Evolutionary conservation across 2,797 vertebrate genomes (phyloP), one percentile per base, ranked within the genome.

Genomic region (Amblyraja radiata): DNA sequence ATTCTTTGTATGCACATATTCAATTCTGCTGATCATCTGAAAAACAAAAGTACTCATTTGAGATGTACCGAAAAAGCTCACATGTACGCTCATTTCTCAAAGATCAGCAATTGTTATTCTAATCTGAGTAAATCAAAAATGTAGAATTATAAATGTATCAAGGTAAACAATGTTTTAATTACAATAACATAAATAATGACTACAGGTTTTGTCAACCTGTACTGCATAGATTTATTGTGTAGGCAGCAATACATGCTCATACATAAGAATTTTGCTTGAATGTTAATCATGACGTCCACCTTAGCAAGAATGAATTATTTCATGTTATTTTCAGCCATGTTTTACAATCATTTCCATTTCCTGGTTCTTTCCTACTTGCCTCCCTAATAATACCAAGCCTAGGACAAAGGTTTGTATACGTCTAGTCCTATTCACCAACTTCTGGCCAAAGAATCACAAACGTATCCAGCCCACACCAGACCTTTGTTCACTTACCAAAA

Each of bases 11-110:
- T 99, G 99, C 96, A 99, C 99, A 97, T 99, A 99, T 95, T 99
- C 99, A 96, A 99, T 99, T 98, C 99, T 99, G 98, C 99, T 99
- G 97, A 99, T 99, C 99, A 99, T 99, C 99, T 99, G 96, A 93
- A 96, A 96, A 95, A 94, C 93, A 94, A 94, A 95, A 93, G 83
- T 79, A 93, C 39, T 36, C 23, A 16, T 61, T 10, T n/a, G 58
- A n/a, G 61, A 8, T 14, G 5, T 11, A 61, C 4, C 6, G 14
- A 46, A 74, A 74, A 90, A 46, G 13, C 11, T 28, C 25, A 90
- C 8, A 68, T 90, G 46, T 73, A 90, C 3, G 4, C 10, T 73
- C 18, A 25, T 25, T 73, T 23, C 23, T 18, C 80, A 83, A 92
- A 23, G 14, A 21, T n/a, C 61, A 88, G 61, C 18, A 16, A n/a